Evolutionary conservation across 2,113 vertebrate genomes (phyloP), one percentile per base, ranked within the genome.

Genomic region (Hippotragus niger): DNA sequence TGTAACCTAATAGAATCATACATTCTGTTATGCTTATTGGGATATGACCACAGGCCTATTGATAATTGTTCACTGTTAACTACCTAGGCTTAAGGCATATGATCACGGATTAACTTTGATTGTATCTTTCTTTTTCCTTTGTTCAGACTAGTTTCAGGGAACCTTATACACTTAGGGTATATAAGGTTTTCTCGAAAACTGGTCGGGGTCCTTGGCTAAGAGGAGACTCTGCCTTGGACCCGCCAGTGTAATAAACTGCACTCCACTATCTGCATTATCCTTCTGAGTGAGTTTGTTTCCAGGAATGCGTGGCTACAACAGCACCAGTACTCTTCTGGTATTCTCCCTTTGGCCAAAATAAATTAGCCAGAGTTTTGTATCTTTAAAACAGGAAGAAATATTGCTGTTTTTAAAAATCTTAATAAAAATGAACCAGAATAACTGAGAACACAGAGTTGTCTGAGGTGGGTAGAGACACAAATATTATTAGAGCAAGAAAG

Each of bases 381-480:
- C 45, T 84, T 96, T 95, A 50, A 55, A 94, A 91, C 27, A 55
- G 47, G 87, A 78, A 55, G 57, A 88, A 88, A 45, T 33, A 76
- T 25, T 57, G 58, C 29, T 81, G 16, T 40, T 58, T 83, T 27
- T 19, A 64, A 82, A 94, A 90, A 84, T 85, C 25, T 91, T 87
- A 47, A 36, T 82, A 40, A 81, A 90, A 33, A 60, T 71, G 67
- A 88, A 76, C 33, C 57, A 53, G 53, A 82, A 88, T 43, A 78
- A 85, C 17, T 64, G n/a, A 87, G 57, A 78, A 45, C 21, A 62
- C 4, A 88, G 21, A 50, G 9, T 50, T 91, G 17, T 57, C 83
- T 81, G 13, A 85, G 31, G 53, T 36, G 50, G 33, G 33, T 23
- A 47, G 29, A 88, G 15, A 84, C 36, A 74, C 57, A 67, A 47